Base-by-base conservation (phyloP, 2,113 vertebrate genomes). In the Istiophorus platypterus region DNA sequence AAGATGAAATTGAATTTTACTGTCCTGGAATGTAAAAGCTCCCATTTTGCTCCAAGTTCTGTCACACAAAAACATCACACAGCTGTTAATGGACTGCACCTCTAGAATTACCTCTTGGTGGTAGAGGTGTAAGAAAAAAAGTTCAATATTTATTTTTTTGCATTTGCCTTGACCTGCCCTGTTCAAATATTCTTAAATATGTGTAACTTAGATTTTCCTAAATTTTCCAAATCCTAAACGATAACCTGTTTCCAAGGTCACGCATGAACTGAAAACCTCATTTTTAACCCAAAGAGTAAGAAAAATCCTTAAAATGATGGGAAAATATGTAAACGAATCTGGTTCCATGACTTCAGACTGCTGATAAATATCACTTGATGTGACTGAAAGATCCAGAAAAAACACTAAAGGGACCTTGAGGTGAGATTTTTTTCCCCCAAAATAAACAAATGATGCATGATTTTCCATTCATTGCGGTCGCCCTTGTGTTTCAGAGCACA, bases 401-500 rank as follows among this genome's bases (percentile, higher is more conserved):
- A 13, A 15, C 51, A 2, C 20, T 41, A 56, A 65, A 64, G 26
- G 17, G 7, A 27, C 9, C 3, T 12, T 24, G n/a, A 24, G 15
- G 45, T 18, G 45, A 49, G 45, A 49, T 17, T 20, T 15, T 49
- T 49, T 20, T 45, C 42, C 12, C 12, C 42, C 14, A 41, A 9
- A 24, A 18, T 1, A 1, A 24, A 51, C 27, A 22, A 7, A 31
- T 12, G 0, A 3, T 18, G 17, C 6, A 11, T 37, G 12, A 37
- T 51, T 5, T 58, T 75, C 10, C 10, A 20, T 13, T 34, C 9
- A 7, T 14, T 2, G 0, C n/a, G 52, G 15, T 54, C 13, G 1
- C 57, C 37, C 12, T 0, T 85, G 58, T 82, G 92, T 85, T 93
- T 49, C 90, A 96, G 98, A 97, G 39, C 94, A 95, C 61, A 89